phyloP scores from a whole-genome alignment of 2,797 vertebrate species.

The Merluccius polli region DNA sequence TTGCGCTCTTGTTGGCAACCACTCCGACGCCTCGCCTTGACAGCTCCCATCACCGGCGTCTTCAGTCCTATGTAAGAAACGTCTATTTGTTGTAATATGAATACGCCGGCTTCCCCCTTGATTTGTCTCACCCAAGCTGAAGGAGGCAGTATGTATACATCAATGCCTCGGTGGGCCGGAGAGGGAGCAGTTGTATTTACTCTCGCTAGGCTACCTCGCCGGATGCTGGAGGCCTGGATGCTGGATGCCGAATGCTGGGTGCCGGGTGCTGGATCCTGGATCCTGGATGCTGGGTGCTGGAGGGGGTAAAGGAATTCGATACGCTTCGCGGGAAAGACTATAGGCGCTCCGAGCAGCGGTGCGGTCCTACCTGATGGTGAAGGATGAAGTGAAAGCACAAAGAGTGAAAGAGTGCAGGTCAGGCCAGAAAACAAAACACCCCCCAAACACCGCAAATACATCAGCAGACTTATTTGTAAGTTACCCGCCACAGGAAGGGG shows the following conservation, averaged over 20 bases:
- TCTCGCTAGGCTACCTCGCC: slow-evolving; percentile 49
- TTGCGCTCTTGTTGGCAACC: slow-evolving; percentile 25
- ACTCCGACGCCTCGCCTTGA: slow-evolving; percentile 43
- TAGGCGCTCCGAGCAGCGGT: slow-evolving; percentile 44
- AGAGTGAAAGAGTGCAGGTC: slow-evolving; percentile 54
- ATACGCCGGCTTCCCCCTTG: slow-evolving; percentile 68
- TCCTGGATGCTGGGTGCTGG: too few relatives aligned
- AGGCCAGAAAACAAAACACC: slow-evolving; percentile 52
- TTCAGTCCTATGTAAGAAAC: slow-evolving; percentile 64
- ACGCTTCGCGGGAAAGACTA: slow-evolving; percentile 10
- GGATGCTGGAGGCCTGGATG: too few relatives aligned
- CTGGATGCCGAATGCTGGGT: too few relatives aligned
- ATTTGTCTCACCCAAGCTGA: slow-evolving; percentile 70
- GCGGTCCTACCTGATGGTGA: slow-evolving; percentile 52
- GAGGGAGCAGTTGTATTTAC: slow-evolving; percentile 71
- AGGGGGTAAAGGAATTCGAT: slow-evolving; percentile 9
- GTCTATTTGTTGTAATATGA: slow-evolving; percentile 68
- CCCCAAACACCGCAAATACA: slow-evolving; percentile 35
- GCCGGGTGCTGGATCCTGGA: too few relatives aligned
- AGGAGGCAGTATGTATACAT: slow-evolving; percentile 66
- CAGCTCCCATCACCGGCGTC: slow-evolving; percentile 58
- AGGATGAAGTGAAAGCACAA: slow-evolving; percentile 47
- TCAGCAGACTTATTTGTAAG: slow-evolving; percentile 33
- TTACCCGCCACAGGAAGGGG: slow-evolving; percentile 35
- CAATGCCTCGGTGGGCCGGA: slow-evolving; percentile 69